Evolutionary conservation across 1,140 invertebrate species (phyloP).

Genomic region (Sycophila sp.): DNA sequence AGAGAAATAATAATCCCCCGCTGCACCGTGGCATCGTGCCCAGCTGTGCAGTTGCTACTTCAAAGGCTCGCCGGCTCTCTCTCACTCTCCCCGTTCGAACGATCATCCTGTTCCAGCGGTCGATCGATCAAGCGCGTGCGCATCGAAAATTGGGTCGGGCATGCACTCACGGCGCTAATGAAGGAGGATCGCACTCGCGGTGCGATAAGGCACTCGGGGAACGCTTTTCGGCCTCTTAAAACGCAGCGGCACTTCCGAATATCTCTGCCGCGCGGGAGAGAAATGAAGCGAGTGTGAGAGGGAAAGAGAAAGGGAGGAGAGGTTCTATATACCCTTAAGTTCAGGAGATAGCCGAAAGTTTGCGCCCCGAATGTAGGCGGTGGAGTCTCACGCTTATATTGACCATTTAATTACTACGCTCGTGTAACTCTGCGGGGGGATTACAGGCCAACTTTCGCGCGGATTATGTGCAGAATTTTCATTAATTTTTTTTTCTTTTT

Average conservation of each 20-base stretch:
- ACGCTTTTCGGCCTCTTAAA: background rate
- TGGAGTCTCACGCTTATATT: background rate
- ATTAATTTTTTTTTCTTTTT: too few relatives aligned
- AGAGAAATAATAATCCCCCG: too few relatives aligned
- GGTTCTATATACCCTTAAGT: too few relatives aligned
- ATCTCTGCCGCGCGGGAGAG: background rate
- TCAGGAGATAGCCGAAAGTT: too few relatives aligned
- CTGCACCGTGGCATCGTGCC: too few relatives aligned
- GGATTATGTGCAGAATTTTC: too few relatives aligned
- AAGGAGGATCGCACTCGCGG: background rate
- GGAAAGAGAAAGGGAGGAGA: background rate
- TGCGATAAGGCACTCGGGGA: background rate
- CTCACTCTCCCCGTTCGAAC: background rate
- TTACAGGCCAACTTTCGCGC: too few relatives aligned
- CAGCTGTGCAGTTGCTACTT: background rate
- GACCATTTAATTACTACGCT: background rate
- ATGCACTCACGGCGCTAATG: background rate
- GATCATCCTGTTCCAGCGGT: background rate
- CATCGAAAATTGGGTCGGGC: background rate
- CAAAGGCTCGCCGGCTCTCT: slow-evolving; percentile 5
- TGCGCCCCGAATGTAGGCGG: too few relatives aligned
- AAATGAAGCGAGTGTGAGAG: background rate
- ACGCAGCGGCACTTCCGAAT: background rate
- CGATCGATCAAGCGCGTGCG: background rate
- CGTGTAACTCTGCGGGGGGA: background rate